phyloP scores from a whole-genome alignment of 2,888 invertebrate species.

The Phragmatobia fuliginosa region DNA sequence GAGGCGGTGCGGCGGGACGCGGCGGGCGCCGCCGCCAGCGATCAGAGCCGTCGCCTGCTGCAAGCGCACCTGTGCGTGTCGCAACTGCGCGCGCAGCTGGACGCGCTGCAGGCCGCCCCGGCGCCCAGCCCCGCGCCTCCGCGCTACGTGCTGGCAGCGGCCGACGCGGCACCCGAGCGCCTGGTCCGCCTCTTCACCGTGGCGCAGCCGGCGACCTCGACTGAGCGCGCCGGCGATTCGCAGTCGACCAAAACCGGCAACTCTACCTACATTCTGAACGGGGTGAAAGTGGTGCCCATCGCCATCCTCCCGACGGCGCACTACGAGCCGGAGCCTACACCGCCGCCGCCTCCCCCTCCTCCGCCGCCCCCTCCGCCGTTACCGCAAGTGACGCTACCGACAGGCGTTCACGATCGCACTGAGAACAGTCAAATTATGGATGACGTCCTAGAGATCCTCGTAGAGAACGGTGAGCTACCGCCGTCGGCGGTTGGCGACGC shows the following conservation, averaged over 20 bases:
- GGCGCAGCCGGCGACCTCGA: slow-evolving; percentile 76
- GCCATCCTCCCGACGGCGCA: slow-evolving; percentile 80
- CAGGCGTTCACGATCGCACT: slow-evolving; percentile 63
- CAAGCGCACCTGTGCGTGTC: slow-evolving; percentile 88
- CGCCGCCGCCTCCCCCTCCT: slow-evolving; percentile 72
- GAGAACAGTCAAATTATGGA: slow-evolving; percentile 93
- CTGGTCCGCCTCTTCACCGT: slow-evolving; percentile 72
- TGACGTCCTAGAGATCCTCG: slow-evolving; percentile 97
- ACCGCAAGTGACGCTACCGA: slow-evolving; percentile 54
- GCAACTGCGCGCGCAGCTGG: slow-evolving; percentile 88
- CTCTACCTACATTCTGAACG: slow-evolving; percentile 89
- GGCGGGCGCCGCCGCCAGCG: slow-evolving; percentile 81
- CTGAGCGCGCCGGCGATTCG: slow-evolving; percentile 55
- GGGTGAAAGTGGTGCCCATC: slow-evolving; percentile 85
- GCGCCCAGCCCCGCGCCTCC: slow-evolving; percentile 64
- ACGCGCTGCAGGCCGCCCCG: slow-evolving; percentile 85
- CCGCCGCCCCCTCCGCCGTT: slow-evolving; percentile 69
- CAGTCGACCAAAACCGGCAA: slow-evolving; percentile 65
- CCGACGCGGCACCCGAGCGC: slow-evolving; percentile 75
- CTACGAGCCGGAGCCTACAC: slow-evolving; percentile 75
- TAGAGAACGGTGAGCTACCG: slow-evolving; percentile 96
- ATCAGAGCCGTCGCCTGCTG: slow-evolving; percentile 82
- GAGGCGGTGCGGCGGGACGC: slow-evolving; percentile 89
- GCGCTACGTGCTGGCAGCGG: slow-evolving; percentile 76
- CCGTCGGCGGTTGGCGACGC: slow-evolving; percentile 92